These are phyloP conservation scores for Oxyscelio sp. DNA, from an alignment of 2,888 invertebrate genomes.

Conservation along the genomic window DNA sequence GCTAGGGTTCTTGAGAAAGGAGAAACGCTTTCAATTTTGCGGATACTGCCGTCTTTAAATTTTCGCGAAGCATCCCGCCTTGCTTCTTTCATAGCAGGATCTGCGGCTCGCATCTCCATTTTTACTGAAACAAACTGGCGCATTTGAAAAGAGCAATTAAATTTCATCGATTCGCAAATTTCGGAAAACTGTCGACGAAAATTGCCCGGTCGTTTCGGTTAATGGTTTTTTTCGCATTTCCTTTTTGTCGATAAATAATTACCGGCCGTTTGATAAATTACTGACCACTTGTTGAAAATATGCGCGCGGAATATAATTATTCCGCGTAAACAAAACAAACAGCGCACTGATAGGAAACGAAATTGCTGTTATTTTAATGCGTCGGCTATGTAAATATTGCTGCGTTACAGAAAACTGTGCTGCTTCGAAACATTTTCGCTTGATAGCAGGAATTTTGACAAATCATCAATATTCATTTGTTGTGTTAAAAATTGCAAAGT, in stretches of 20 bases:
- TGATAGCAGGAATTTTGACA: neutral
- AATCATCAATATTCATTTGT: slow-evolving; percentile 4
- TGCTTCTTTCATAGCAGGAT: too few relatives aligned
- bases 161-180: neutral
- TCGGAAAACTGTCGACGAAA: neutral
- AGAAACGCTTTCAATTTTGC: slow-evolving; percentile 62
- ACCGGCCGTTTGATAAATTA: slow-evolving; percentile 24
- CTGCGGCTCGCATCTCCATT: too few relatives aligned
- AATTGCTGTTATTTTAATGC: slow-evolving; percentile 38
- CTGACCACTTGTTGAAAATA: slow-evolving; percentile 64
- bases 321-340: slow-evolving; percentile 25
- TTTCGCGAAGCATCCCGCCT: neutral
- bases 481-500: neutral
- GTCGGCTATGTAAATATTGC: slow-evolving; percentile 24
- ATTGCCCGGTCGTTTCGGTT: neutral
- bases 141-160: neutral
- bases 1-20: slow-evolving; percentile 56
- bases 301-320: slow-evolving; percentile 42
- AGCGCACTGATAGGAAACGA: slow-evolving; percentile 32
- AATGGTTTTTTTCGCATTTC: neutral
- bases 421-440: slow-evolving; percentile 1
- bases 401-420: neutral
- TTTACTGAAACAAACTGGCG: neutral
- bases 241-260: slow-evolving; percentile 28
- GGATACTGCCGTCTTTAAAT: slow-evolving; percentile 19